Percentiles rank a stretch among this genome's conserved stretches.
These are phyloP conservation scores for Ammodytes marinus DNA, from an alignment of 2,113 vertebrate species.

Conservation along the genomic window DNA sequence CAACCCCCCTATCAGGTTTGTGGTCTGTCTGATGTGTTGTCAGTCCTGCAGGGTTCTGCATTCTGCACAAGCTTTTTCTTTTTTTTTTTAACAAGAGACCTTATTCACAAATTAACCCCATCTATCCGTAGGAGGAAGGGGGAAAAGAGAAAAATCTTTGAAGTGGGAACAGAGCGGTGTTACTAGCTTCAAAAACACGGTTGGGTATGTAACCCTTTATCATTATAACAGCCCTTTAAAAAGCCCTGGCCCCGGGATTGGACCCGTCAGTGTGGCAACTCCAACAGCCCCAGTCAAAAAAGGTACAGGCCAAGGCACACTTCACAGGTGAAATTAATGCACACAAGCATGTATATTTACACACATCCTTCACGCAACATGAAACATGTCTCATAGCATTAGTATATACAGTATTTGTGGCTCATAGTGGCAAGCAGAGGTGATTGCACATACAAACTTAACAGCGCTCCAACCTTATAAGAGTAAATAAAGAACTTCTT, in stretches of 20 bases:
- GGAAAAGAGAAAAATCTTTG: slow-evolving; percentile 49
- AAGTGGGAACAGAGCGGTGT: slow-evolving; percentile 57
- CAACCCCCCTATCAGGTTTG: slow-evolving; percentile 16
- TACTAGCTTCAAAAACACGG: slow-evolving; percentile 57
- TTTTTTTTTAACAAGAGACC: slow-evolving; percentile 33
- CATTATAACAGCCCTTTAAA: slow-evolving; percentile 60
- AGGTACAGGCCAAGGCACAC: slow-evolving; percentile 20
- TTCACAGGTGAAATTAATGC: slow-evolving; percentile 49
- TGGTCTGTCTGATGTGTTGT: slow-evolving; percentile 50
- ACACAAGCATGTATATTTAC: slow-evolving; percentile 42
- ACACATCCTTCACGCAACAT: slow-evolving; percentile 61
- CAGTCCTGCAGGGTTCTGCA: slow-evolving; percentile 30
- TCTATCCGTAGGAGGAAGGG: slow-evolving; percentile 50
- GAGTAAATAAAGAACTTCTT: slow-evolving; percentile 50
- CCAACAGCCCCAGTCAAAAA: slow-evolving; percentile 32
- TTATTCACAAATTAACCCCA: slow-evolving; percentile 49
- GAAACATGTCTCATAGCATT: slow-evolving; percentile 54
- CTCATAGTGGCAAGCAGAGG: slow-evolving; percentile 79
- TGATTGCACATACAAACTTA: slow-evolving; percentile 73
- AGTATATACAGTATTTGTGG: slow-evolving; percentile 66
- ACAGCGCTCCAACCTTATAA: slow-evolving; percentile 59
- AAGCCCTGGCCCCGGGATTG: slow-evolving; percentile 52
- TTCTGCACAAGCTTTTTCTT: slow-evolving; percentile 11
- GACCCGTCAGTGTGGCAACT: slow-evolving; percentile 56
- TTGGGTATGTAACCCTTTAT: slow-evolving; percentile 53